These are phyloP conservation scores for Panagrolaimus sp. DNA, from an alignment of 1,140 invertebrate genomes.

Conservation along the genomic window DNA sequence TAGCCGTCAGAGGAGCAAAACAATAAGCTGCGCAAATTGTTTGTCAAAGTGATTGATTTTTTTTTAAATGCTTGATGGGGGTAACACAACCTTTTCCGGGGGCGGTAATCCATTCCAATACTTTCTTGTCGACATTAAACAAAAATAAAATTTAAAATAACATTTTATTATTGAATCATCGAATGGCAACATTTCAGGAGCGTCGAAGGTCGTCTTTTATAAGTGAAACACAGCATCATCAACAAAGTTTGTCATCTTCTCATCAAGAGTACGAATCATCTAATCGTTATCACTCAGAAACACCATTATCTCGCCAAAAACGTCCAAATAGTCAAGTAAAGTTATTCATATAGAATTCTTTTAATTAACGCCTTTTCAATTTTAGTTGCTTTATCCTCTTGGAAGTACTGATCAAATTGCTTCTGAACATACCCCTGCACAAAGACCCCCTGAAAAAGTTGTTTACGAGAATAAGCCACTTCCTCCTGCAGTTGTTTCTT, in stretches of 20 bases:
- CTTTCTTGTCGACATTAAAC: too few species aligned
- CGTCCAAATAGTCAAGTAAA: neutral
- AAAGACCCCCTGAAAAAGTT: constrained; percentile 21
- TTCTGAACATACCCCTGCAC: constrained; percentile 22
- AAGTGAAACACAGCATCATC: constrained; percentile 6
- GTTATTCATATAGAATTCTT: neutral
- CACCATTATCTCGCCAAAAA: constrained; percentile 9
- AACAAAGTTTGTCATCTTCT: neutral
- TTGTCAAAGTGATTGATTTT: constrained; percentile 15
- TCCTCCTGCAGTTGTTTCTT: constrained; percentile 16
- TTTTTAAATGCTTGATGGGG: neutral
- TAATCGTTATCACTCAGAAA: neutral
- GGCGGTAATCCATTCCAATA: too few species aligned
- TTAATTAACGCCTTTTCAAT: neutral
- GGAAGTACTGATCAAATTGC: constrained; percentile 27
- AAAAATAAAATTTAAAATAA: too few species aligned
- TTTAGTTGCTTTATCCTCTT: constrained; percentile 12
- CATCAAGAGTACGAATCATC: constrained; percentile 7
- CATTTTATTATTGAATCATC: neutral
- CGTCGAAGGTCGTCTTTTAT: constrained; percentile 11
- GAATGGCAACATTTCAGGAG: constrained; percentile 1
- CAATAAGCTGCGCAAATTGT: neutral
- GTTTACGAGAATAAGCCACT: constrained; percentile 28
- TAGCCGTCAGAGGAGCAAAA: too few species aligned
- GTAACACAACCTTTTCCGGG: too few species aligned